Evolutionary conservation across 2,797 vertebrate species (phyloP).

Genomic region (Pseudotriccus pelzelni): DNA sequence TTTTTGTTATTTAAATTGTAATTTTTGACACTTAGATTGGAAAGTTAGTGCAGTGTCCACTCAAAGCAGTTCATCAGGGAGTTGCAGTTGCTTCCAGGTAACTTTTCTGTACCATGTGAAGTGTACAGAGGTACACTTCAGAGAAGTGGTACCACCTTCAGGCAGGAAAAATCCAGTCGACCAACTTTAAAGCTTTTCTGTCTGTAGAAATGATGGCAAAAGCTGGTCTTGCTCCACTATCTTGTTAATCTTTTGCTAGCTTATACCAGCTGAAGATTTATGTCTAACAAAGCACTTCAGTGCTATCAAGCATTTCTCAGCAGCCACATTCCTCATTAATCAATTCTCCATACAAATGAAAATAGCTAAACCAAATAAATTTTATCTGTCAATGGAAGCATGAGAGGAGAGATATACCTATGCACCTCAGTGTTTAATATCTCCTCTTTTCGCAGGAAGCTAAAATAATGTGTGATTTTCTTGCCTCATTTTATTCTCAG

Average conservation of each 20-base stretch:
- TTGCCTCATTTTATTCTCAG: background rate
- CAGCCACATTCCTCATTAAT: background rate
- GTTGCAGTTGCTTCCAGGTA: background rate
- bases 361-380: background rate
- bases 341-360: background rate
- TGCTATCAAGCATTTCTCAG: background rate
- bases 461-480: background rate
- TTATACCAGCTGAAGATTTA: background rate
- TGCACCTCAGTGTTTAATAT: background rate
- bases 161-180: background rate
- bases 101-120: background rate
- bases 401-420: background rate
- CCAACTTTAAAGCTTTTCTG: background rate
- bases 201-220: background rate
- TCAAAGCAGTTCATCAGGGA: background rate
- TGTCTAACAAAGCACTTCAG: background rate
- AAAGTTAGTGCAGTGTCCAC: background rate
- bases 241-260: background rate
- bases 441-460: background rate
- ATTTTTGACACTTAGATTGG: background rate
- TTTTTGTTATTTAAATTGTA: background rate
- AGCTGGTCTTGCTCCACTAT: background rate
- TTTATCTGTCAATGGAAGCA: background rate
- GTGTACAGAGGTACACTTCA: background rate
- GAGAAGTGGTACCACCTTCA: background rate